Percentiles rank a stretch among this genome's conserved stretches.
Evolutionary conservation across 2,113 vertebrate genomes (phyloP).

Genomic region (Dromaius novaehollandiae): DNA sequence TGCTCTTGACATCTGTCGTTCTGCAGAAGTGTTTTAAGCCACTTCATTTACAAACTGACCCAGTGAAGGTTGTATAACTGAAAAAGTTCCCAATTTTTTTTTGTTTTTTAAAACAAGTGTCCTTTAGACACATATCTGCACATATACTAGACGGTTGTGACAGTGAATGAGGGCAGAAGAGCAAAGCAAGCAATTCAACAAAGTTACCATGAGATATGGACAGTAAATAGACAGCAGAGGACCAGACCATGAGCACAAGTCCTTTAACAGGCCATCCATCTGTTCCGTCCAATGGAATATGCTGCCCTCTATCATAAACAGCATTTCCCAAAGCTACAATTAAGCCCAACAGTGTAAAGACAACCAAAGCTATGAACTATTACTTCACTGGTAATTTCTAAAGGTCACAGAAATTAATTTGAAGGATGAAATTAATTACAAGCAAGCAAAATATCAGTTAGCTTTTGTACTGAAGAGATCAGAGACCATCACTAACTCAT

Average conservation of each 20-base stretch:
- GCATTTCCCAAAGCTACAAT: neutral
- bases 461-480: constrained; percentile 35
- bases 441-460: constrained; percentile 52
- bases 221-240: neutral
- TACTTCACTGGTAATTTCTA: neutral
- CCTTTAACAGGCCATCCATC: neutral
- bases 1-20: neutral
- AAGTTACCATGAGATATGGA: neutral
- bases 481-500: constrained; percentile 36
- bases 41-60: neutral
- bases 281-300: fast-evolving
- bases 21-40: neutral
- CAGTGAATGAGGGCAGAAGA: neutral
- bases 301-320: neutral
- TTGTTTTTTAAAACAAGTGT: neutral
- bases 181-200: neutral
- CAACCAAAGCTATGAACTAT: neutral
- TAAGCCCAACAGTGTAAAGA: neutral
- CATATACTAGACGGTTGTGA: neutral
- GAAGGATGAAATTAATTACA: constrained; percentile 56
- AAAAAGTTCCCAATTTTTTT: neutral
- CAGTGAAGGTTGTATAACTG: neutral
- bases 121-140: neutral
- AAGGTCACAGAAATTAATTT: constrained; percentile 4
- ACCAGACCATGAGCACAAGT: neutral